phyloP scores from a whole-genome alignment of 2,888 invertebrate genomes.

The Sialis lutaria region DNA sequence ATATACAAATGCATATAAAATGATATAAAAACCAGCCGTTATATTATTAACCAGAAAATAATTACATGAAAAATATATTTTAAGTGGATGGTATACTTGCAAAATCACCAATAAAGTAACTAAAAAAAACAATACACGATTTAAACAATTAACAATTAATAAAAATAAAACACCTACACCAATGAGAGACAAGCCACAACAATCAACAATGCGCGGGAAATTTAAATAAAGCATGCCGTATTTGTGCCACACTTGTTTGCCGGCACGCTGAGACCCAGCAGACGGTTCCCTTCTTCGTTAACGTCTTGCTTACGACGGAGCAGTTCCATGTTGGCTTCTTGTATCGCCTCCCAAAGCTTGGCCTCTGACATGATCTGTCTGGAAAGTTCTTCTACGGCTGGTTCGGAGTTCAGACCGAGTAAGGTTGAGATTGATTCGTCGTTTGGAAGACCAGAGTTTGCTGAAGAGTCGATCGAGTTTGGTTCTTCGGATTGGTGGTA shows the following conservation, averaged over 20 bases:
- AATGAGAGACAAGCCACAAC: too few relatives aligned
- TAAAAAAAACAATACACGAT: too few relatives aligned
- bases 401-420: conserved; percentile 47
- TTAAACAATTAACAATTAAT: too few relatives aligned
- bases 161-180: too few relatives aligned
- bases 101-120: too few relatives aligned
- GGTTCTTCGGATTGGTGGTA: background rate
- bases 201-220: background rate
- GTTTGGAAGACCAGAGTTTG: conserved; percentile 17
- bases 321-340: conserved; percentile 57
- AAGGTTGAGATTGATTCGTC: conserved; percentile 48
- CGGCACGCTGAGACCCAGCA: conserved; percentile 9
- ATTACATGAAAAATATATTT: too few relatives aligned
- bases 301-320: conserved; percentile 39
- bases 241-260: conserved; percentile 20
- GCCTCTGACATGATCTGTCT: conserved; percentile 66
- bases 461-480: conserved; percentile 12
- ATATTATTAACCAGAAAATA: too few relatives aligned
- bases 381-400: conserved; percentile 55
- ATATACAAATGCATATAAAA: too few relatives aligned
- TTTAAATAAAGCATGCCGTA: conserved; percentile 19
- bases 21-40: too few relatives aligned
- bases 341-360: conserved; percentile 61
- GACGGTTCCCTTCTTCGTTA: conserved; percentile 16
- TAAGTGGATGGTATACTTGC: too few relatives aligned